Conservation (phyloP, 2,888 invertebrate species). For the Torymus aiolomorphi region DNA sequence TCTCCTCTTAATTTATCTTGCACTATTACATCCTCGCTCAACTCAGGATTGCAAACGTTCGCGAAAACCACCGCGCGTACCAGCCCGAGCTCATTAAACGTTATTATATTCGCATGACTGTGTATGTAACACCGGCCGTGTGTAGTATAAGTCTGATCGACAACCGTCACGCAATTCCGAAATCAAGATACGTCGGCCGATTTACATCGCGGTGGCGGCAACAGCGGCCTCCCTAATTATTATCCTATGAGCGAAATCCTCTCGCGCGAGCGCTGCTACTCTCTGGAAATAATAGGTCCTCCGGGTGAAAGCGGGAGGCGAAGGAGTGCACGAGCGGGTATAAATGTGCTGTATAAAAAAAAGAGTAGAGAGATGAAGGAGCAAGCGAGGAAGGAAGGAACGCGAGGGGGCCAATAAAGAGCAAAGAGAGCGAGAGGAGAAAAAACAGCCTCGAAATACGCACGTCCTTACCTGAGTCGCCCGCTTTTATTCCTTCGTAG, state of each 20-base stretch:
- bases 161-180: constrained; percentile 40
- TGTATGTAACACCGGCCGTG: no score
- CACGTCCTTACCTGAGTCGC: constrained; percentile 18
- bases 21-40: no score
- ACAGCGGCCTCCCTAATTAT: constrained; percentile 41
- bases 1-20: no score
- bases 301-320: constrained; percentile 23
- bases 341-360: constrained; percentile 13
- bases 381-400: constrained; percentile 38
- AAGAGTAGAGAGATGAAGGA: constrained; percentile 37
- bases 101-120: no score
- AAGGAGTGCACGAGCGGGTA: not conserved
- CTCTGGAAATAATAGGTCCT: constrained; percentile 64
- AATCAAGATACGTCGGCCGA: constrained; percentile 39
- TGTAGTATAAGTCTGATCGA: constrained; percentile 20
- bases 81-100: no score
- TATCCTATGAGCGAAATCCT: constrained; percentile 37
- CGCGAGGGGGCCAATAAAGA: constrained; percentile 44
- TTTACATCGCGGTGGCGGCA: constrained; percentile 22
- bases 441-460: constrained; percentile 40
- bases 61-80: no score
- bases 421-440: constrained; percentile 27
- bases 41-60: no score
- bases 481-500: not conserved
- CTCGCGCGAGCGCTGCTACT: not conserved